Percentiles rank a stretch among this genome's conserved stretches.
These are phyloP conservation scores for Oriolus oriolus DNA, from an alignment of 2,113 vertebrate species.

Conservation along the genomic window DNA sequence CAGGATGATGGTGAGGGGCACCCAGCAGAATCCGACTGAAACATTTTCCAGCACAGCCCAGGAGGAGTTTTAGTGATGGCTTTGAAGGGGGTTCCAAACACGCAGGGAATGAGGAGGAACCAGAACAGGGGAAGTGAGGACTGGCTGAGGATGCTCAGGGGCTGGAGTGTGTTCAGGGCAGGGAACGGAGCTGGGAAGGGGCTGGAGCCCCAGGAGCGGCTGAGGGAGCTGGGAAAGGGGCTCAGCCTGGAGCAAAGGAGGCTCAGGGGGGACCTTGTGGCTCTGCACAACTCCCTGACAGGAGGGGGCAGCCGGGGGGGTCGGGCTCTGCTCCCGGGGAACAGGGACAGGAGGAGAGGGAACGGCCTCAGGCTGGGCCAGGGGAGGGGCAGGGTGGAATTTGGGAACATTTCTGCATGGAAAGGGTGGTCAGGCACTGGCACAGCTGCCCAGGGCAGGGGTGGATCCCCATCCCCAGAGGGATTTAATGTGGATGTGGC, in stretches of 20 bases:
- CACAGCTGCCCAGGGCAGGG: neutral
- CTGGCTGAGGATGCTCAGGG: neutral
- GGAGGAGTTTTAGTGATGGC: neutral
- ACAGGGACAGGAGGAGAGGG: neutral
- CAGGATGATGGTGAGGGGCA: neutral
- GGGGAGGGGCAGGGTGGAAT: fast-evolving
- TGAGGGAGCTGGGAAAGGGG: neutral
- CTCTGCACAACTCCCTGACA: neutral
- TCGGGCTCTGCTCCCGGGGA: neutral
- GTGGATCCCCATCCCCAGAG: fast-evolving
- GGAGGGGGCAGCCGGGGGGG: neutral
- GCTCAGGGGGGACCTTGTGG: neutral
- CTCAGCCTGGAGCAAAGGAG: neutral
- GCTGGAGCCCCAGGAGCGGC: neutral
- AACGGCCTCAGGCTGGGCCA: neutral
- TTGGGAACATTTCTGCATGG: fast-evolving
- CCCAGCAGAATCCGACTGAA: neutral
- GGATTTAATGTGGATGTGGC: neutral
- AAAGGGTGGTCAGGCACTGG: fast-evolving
- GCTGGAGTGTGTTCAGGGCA: fast-evolving
- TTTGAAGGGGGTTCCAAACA: neutral
- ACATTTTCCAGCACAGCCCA: neutral
- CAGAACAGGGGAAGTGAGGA: neutral
- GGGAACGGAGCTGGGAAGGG: neutral
- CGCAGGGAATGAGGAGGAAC: neutral